phyloP scores from a whole-genome alignment of 2,797 vertebrate genomes.

The Nyctibius grandis region DNA sequence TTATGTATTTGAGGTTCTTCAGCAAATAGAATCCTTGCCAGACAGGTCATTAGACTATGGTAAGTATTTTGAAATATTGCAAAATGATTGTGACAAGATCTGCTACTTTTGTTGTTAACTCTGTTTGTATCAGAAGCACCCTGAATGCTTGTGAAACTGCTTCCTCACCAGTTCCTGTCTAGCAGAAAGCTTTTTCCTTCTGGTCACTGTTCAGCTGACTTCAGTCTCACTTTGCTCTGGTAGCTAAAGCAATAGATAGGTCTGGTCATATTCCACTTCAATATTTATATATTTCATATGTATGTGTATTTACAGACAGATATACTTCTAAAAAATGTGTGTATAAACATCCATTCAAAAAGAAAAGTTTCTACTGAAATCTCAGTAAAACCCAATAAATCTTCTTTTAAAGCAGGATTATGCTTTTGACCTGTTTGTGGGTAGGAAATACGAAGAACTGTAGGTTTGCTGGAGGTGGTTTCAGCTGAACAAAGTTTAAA shows the following conservation, averaged over 20 bases:
- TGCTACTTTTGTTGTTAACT: neutral
- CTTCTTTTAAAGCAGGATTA: neutral
- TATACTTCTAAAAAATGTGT: neutral
- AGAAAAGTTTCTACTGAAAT: neutral
- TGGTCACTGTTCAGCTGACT: neutral
- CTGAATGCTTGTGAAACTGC: neutral
- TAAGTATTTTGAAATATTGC: neutral
- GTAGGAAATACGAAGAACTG: neutral
- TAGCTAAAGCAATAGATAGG: neutral
- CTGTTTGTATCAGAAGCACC: neutral
- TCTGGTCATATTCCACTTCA: neutral
- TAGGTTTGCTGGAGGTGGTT: neutral
- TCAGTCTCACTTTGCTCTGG: neutral
- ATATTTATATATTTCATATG: neutral
- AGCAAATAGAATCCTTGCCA: neutral
- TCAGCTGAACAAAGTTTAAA: neutral
- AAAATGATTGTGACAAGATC: neutral
- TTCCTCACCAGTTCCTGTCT: neutral
- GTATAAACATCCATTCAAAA: neutral
- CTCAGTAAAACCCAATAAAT: neutral
- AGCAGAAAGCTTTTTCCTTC: neutral
- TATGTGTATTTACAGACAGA: neutral
- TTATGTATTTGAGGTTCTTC: neutral
- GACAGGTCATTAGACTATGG: neutral
- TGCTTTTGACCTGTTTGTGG: neutral